Evolutionary conservation across 2,113 vertebrate species (phyloP), one percentile per base, ranked within the genome.

Genomic region (Dicerorhinus sumatrensis): DNA sequence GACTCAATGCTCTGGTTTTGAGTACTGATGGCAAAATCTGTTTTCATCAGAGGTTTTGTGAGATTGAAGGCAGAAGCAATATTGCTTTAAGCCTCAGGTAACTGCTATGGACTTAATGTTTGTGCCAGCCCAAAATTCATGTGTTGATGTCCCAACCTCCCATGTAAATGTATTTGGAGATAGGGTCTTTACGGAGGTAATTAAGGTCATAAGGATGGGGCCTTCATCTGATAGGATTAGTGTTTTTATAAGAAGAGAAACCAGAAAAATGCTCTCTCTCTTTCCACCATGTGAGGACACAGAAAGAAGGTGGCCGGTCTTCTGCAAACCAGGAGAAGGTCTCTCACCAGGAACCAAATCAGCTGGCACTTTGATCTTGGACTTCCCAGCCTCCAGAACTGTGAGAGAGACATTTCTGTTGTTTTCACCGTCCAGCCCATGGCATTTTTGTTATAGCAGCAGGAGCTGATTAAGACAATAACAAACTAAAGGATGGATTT

Each of bases 1-100:
- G 51, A 67, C 0, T 75, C 8, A 7, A 2, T 17, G 14, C 1
- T 63, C 18, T 31, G 0, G 2, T 42, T 46, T 70, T 51, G 1
- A 54, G 17, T 56, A 3, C 8, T 39, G 14, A 58, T 42, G 3
- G 2, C 14, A 69, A 42, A 85, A 80, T 10, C 25, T 70, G 4
- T 46, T 46, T 56, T 54, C 39, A 60, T 72, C 33, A 79, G 20
- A 20, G 5, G 33, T 48, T 58, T 62, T 69, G n/a, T 83, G 21
- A 67, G 67, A 65, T 3, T 80, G 20, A 29, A 84, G 17, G 25
- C 54, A 8, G 20, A 12, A 33, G 0, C 12, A 27, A n/a, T 29
- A n/a, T 4, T 46, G 10, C 10, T 56, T 33, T 23, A 62, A 82
- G 29, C 48, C n/a, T 87, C n/a, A 91, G 60, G 13, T 54, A 84